Base-by-base conservation (phyloP, 1,140 invertebrate genomes). In the Eciton burchellii region DNA sequence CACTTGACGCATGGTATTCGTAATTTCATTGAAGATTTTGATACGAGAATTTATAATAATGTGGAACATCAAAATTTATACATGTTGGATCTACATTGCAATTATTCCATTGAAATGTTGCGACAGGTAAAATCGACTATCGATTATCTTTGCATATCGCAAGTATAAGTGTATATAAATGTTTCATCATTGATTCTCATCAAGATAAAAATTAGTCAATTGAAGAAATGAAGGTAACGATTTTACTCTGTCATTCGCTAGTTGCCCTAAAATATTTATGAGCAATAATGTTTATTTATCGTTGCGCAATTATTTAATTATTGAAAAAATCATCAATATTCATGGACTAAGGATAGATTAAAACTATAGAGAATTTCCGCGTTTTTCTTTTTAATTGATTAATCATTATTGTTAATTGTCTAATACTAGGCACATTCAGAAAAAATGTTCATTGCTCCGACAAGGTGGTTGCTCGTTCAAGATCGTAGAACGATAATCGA, bases 401-500 rank as follows among this genome's bases (percentile, higher is more conserved):
- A 52, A 77, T 77, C 52, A 56, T 49, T 6, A 60, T 62, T 3
- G 29, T 45, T 19, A 49, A 45, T n/a, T n/a, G n/a, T n/a, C n/a
- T 3, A 41, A 68, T 52, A 54, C 1, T 41, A 89, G 91, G 90
- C 77, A 8, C 87, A 88, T 59, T 19, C 12, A 2, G 90, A 29
- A 5, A 52, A 47, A 1, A 72, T 89, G 83, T 91, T 93, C 57
- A 3, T 82, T 0, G 87, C 88, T 0, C 91, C 92, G 9, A 82
- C 56, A 0, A 92, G 83, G n/a, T 93, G 92, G 92, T 74, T 93
- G 6, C 43, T 93, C 1, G 35, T 92, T 4, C 88, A 86, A 68
- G 88, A 90, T 74, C 56, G 59, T 9, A 72, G 81, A 8, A 68
- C 14, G 3, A 1, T n/a, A 5, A 45, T 21, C 5, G n/a, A 41